Base-by-base conservation (phyloP, 2,888 invertebrate genomes). In the Hyppa rectilinea region DNA sequence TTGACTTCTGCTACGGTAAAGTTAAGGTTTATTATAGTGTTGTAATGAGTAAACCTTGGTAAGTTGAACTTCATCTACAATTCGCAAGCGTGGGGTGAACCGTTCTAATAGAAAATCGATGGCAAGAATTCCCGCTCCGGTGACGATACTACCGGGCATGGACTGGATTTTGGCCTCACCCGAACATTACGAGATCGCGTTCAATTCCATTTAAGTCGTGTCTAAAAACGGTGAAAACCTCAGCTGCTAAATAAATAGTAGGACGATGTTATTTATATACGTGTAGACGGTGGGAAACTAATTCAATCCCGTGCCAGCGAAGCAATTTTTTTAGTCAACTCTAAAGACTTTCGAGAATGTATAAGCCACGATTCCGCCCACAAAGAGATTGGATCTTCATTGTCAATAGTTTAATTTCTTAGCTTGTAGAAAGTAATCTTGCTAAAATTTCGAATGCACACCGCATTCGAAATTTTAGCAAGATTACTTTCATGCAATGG, bases 101-200 rank as follows among this genome's bases (percentile, higher is more conserved):
- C 31, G 53, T 59, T 71, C 10, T 71, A 49, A 81, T 59, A 82
- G 65, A 78, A 78, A 78, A 78, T 78, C 78, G 78, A 78, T 78
- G 26, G 47, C 2, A 38, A 76, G 50, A 55, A 52, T 58, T 60
- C 78, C 50, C 50, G 71, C 36, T 59, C 23, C 20, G 49, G 23
- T 40, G 34, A 20, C 29, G 38, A 14, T 50, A 59, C 4, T 14
- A 9, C 26, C 45, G n/a, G 20, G 12, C 43, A 12, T 29, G 50
- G 60, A 20, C 29, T n/a, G 45, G 63, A 68, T 31, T 77, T 81
- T 77, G 69, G 81, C 55, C 63, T 43, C 23, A 12, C 26, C 20
- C 40, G 10, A 23, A 61, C 36, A 64, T 56, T 55, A 34, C 60
- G 36, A 70, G 81, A 76, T 81, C 55, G 63, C 40, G 55, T 58